A percentile compares a stretch with the other conserved stretches of the same genome.
These are phyloP conservation scores for Sceloporus undulatus DNA, from an alignment of 2,113 vertebrate genomes.

Conservation along the genomic window DNA sequence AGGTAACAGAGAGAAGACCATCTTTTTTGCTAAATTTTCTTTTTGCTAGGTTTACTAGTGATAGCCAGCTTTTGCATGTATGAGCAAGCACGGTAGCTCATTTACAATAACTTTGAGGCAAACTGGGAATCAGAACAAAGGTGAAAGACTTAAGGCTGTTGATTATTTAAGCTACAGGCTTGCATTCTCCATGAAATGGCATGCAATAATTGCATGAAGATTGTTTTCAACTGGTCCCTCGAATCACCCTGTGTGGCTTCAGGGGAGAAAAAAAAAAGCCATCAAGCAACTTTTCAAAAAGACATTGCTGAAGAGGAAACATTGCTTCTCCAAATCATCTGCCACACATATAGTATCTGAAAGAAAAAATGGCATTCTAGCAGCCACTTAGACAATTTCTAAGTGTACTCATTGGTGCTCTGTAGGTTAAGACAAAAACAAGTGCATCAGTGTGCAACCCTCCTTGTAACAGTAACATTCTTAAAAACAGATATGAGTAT, in stretches of 20 bases:
- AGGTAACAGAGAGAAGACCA: neutral
- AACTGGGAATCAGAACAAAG: slow-evolving; percentile 17
- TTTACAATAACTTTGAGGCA: neutral
- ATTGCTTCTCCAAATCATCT: neutral
- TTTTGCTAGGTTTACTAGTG: neutral
- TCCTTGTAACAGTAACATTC: no score
- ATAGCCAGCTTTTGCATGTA: slow-evolving; percentile 14
- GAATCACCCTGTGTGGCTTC: neutral
- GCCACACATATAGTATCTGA: neutral
- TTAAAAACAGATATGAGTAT: no score
- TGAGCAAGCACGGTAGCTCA: slow-evolving; percentile 14
- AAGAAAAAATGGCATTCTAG: neutral
- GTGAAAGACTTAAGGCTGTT: neutral
- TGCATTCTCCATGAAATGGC: slow-evolving; percentile 29
- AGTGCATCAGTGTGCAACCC: no score
- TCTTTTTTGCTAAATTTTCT: neutral
- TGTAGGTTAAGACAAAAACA: neutral
- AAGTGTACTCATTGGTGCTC: neutral
- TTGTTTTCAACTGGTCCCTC: slow-evolving; percentile 20
- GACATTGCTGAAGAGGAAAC: neutral
- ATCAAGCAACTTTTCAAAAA: neutral
- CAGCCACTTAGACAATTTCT: neutral
- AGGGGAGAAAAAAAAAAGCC: neutral
- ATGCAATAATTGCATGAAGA: slow-evolving; percentile 15
- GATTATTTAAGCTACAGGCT: slow-evolving; percentile 14